phyloP scores from a whole-genome alignment of 2,797 vertebrate species.

The Hemibagrus guttatus region DNA sequence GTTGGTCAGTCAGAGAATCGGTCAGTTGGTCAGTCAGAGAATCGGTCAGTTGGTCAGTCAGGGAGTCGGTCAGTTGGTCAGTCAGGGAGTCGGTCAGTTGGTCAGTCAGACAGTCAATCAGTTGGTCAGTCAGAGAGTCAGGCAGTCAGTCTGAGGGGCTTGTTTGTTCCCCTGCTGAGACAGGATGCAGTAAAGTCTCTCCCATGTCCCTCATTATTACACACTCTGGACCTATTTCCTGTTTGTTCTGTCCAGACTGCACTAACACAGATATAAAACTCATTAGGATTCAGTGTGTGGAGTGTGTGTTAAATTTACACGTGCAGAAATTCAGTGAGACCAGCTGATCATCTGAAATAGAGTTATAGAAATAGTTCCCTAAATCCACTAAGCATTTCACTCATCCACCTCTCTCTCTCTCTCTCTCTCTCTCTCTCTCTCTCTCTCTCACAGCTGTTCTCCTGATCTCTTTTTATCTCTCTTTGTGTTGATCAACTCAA shows the following conservation, averaged over 20 bases:
- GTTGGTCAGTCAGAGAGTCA: not conserved
- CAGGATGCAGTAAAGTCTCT: constrained; percentile 51
- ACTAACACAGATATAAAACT: not conserved
- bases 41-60: not conserved
- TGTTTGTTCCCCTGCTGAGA: constrained; percentile 34
- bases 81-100: not conserved
- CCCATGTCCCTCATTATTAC: constrained; percentile 34
- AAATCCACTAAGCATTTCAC: constrained; percentile 55
- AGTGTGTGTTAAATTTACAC: constrained; percentile 8
- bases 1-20: not conserved
- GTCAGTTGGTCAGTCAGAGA: not conserved
- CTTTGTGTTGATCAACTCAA: constrained; percentile 45
- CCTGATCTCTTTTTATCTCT: constrained; percentile 35
- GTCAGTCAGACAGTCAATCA: not conserved
- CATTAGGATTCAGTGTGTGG: not conserved
- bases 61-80: not conserved
- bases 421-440: constrained; percentile 47
- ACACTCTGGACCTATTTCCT: constrained; percentile 25
- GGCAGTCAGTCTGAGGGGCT: not conserved
- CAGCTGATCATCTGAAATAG: constrained; percentile 57
- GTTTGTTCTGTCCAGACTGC: not conserved
- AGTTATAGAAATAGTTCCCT: constrained; percentile 54
- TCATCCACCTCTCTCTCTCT: constrained; percentile 18
- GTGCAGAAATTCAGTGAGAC: not conserved
- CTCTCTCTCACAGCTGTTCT: constrained; percentile 48